These are phyloP conservation scores for Valencia hispanica DNA, from an alignment of 2,797 vertebrate species.

Conservation along the genomic window DNA sequence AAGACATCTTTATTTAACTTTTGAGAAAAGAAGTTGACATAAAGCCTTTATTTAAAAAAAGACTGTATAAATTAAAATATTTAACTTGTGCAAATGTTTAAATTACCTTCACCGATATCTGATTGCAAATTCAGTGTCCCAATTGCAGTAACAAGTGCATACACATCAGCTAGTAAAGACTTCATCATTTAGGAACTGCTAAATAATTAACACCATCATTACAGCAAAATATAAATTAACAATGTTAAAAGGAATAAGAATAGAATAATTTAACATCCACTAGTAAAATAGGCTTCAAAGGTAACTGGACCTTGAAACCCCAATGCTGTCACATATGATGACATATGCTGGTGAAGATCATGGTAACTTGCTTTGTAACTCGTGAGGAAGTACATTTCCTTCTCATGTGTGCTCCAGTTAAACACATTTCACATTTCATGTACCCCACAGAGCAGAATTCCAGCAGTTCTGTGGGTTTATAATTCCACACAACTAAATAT, in stretches of 20 bases:
- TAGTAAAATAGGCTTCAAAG: neutral
- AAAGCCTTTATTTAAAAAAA: neutral
- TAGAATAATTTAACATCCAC: neutral
- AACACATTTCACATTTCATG: too few species aligned
- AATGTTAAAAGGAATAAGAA: neutral
- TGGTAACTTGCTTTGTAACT: neutral
- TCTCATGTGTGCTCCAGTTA: too few species aligned
- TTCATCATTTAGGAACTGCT: conserved; percentile 26
- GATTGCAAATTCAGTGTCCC: neutral
- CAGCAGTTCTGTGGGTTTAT: too few species aligned
- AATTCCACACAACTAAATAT: too few species aligned
- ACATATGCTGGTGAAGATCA: neutral
- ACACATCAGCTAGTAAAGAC: conserved; percentile 37
- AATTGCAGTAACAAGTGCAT: neutral
- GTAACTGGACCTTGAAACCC: conserved; percentile 15
- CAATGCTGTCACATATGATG: neutral
- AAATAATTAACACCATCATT: neutral
- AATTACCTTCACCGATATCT: conserved; percentile 7
- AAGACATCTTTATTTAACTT: neutral
- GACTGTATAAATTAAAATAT: neutral
- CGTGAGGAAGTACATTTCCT: too few species aligned
- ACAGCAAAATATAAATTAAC: neutral
- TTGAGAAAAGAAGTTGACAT: neutral
- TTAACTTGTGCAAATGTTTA: conserved; percentile 29
- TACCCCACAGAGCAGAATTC: too few species aligned